These are phyloP conservation scores for Drosophila saltans DNA, from an alignment of 1,140 invertebrate species.

Conservation along the genomic window DNA sequence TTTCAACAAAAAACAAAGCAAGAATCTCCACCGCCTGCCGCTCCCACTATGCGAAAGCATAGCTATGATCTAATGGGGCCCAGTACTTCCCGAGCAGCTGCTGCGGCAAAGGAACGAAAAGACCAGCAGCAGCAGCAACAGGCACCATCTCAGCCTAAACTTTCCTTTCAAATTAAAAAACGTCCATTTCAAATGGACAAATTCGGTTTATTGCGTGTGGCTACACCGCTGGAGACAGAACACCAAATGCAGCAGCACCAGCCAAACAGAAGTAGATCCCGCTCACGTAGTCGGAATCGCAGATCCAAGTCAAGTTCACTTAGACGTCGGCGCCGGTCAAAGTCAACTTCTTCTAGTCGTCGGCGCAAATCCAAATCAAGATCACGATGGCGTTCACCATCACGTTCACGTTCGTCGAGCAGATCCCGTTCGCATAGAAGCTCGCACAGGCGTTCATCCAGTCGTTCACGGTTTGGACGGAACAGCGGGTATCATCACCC, in stretches of 20 bases:
- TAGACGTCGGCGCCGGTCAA: background rate
- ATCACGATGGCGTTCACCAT: slow-evolving; percentile 5
- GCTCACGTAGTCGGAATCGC: slow-evolving; percentile 83
- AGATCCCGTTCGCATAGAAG: slow-evolving; percentile 73
- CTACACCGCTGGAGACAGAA: slow-evolving; percentile 79
- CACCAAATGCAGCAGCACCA: background rate
- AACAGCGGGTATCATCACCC: slow-evolving; percentile 19
- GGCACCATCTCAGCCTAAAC: slow-evolving; percentile 30
- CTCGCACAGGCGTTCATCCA: slow-evolving; percentile 59
- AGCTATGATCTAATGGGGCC: slow-evolving; percentile 40
- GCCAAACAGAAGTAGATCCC: slow-evolving; percentile 30
- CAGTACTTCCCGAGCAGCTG: slow-evolving; percentile 57
- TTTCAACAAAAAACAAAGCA: slow-evolving; percentile 24
- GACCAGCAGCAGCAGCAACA: slow-evolving; percentile 28
- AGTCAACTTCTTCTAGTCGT: slow-evolving; percentile 23
- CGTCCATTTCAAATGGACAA: slow-evolving; percentile 86
- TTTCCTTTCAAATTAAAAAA: slow-evolving; percentile 76
- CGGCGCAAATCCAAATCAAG: slow-evolving; percentile 21
- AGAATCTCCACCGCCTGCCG: slow-evolving; percentile 52
- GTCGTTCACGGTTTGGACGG: slow-evolving; percentile 13
- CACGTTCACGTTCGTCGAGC: slow-evolving; percentile 59
- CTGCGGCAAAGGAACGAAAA: slow-evolving; percentile 7
- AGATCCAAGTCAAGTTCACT: slow-evolving; percentile 76
- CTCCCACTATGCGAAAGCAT: slow-evolving; percentile 24
- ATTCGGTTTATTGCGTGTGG: slow-evolving; percentile 87